A percentile compares a stretch with the other conserved stretches of the same genome.
Evolutionary conservation across 2,797 vertebrate genomes (phyloP).

Genomic region (Chaetodon trifasciatus): DNA sequence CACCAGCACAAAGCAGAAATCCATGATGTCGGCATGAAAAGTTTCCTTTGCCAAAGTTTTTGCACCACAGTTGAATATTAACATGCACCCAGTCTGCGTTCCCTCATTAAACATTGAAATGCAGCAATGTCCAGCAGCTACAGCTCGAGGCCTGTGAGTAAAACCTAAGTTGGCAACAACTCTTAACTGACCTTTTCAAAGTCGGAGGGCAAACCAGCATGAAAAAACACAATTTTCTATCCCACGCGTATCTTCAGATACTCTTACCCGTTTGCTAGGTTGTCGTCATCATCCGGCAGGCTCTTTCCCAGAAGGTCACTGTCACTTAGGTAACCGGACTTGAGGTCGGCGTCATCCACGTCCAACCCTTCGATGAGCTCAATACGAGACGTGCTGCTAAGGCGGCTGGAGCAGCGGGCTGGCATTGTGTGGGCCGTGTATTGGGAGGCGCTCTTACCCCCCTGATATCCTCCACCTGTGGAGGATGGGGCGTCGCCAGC

Average conservation of each 20-base stretch:
- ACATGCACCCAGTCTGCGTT: neutral
- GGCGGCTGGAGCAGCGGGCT: constrained; percentile 92
- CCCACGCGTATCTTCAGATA: neutral
- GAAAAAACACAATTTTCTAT: constrained; percentile 39
- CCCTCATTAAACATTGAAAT: neutral
- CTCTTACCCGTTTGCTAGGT: constrained; percentile 95
- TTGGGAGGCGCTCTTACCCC: constrained; percentile 82
- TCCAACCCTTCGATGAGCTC: constrained; percentile 94
- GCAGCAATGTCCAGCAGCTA: neutral
- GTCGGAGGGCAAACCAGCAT: constrained; percentile 12
- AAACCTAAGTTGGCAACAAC: constrained; percentile 17
- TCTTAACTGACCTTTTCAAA: constrained; percentile 46
- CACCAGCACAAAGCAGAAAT: constrained; percentile 28
- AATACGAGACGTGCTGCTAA: constrained; percentile 93
- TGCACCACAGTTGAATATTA: neutral
- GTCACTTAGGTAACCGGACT: constrained; percentile 97
- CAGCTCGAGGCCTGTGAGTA: neutral
- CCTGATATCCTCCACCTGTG: constrained; percentile 88
- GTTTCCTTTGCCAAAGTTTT: neutral
- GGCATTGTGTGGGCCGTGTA: constrained; percentile 97
- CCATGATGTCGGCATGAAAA: constrained; percentile 10
- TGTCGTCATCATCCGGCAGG: constrained; percentile 92
- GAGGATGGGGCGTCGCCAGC: constrained; percentile 95
- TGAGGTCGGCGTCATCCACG: constrained; percentile 89
- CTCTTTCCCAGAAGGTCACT: constrained; percentile 94